Percentiles rank a stretch among this genome's conserved stretches.
phyloP scores from a whole-genome alignment of 2,888 invertebrate species.

The Ectemnius continuus region DNA sequence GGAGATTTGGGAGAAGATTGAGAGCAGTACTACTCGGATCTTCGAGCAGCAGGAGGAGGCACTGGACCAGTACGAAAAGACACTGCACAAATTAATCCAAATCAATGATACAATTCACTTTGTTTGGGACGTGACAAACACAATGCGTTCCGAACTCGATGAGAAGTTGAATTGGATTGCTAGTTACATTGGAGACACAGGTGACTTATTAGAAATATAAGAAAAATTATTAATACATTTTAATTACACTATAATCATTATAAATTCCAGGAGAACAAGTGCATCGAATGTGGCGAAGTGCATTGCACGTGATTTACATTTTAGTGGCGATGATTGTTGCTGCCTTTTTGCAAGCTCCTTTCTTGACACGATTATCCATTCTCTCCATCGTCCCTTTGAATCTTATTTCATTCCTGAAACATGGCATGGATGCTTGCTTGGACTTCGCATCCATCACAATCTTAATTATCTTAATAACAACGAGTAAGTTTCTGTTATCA shows the following conservation, averaged over 20 bases:
- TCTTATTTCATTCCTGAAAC: conserved; percentile 70
- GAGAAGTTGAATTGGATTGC: conserved; percentile 74
- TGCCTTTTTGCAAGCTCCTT: conserved; percentile 73
- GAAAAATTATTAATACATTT: neutral
- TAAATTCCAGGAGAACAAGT: conserved; percentile 68
- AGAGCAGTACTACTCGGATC: conserved; percentile 74
- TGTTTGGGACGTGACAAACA: conserved; percentile 69
- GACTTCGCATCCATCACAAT: conserved; percentile 73
- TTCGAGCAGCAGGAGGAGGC: conserved; percentile 79
- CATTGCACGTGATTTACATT: conserved; percentile 70
- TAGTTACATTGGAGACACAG: conserved; percentile 71
- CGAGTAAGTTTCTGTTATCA: conserved; percentile 63
- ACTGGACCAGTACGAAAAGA: conserved; percentile 78
- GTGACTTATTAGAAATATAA: conserved; percentile 44
- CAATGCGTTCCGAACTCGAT: conserved; percentile 71
- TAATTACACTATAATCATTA: conserved; percentile 2
- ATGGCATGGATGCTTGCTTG: conserved; percentile 70
- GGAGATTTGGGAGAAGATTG: conserved; percentile 81
- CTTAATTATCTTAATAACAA: conserved; percentile 72
- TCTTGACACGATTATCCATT: conserved; percentile 70
- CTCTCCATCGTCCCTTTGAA: conserved; percentile 73
- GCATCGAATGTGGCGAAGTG: conserved; percentile 66
- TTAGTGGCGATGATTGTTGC: conserved; percentile 74
- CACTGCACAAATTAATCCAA: conserved; percentile 79
- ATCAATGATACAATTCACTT: conserved; percentile 80